Percentiles rank a stretch among this genome's conserved stretches.
phyloP scores from a whole-genome alignment of 2,888 invertebrate species.

The Meliscaeva auricollis region DNA sequence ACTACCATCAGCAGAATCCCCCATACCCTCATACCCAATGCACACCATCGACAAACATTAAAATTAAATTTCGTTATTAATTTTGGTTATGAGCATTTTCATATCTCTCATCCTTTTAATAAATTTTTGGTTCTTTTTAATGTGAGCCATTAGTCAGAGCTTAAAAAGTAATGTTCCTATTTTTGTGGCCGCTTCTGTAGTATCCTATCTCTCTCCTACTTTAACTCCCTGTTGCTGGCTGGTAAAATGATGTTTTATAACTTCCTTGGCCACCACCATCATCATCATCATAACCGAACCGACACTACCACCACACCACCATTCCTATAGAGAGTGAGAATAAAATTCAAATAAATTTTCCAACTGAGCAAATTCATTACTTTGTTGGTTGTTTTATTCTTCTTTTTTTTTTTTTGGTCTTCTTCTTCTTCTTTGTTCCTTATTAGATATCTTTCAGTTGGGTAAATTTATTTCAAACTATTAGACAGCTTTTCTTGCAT shows the following conservation, averaged over 20 bases:
- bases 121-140: neutral
- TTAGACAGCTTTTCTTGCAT: conserved; percentile 20
- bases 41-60: neutral
- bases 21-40: too few relatives aligned
- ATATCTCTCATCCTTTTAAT: neutral
- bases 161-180: conserved; percentile 13
- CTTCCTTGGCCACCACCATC: neutral
- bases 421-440: neutral
- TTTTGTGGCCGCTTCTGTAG: neutral
- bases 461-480: conserved; percentile 21
- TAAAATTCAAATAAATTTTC: conserved; percentile 41
- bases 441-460: conserved; percentile 6
- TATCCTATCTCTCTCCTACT: neutral
- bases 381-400: neutral
- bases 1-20: neutral
- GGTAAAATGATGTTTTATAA: neutral
- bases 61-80: conserved; percentile 19
- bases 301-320: neutral
- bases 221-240: neutral
- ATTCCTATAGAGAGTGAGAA: neutral
- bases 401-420: neutral
- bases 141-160: conserved; percentile 20
- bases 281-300: too few relatives aligned
- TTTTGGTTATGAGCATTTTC: conserved; percentile 16
- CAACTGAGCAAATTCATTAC: conserved; percentile 17